Base-by-base conservation (phyloP, 2,113 vertebrate species). In the Rhabdomys dilectus region DNA sequence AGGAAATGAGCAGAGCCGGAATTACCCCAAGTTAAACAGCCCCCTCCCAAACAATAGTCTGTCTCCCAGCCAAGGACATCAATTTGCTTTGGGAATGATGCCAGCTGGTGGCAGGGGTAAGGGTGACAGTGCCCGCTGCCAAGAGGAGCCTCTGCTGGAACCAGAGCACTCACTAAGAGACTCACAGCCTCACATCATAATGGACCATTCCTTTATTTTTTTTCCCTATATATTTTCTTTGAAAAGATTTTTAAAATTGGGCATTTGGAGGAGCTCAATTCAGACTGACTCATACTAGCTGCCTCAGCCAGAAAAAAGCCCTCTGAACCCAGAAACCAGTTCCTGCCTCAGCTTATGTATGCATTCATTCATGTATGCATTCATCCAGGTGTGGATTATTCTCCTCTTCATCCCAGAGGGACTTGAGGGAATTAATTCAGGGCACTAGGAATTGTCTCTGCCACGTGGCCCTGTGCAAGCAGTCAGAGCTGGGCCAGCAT, bases 371-470 rank as follows among this genome's bases (percentile, higher is more conserved):
- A 26, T 24, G 60, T 2, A 9, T 62, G 60, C 60, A 24, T 62
- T 60, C 19, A 60, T 60, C 21, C 58, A 60, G 21, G 58, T 19
- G 1, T 21, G 58, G 19, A 62, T 62, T 62, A 58, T 58, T 48
- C 96, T 64, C 58, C 70, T 88, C 86, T 76, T n/a, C 66, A 4
- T 75, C 48, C 91, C 87, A 21, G 88, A 53, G 77, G 89, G 77
- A 45, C 48, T 31, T 21, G 77, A 96, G 93, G n/a, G 89, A 82
- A 75, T 76, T 93, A 29, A 78, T 94, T 53, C 85, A 93, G 31
- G 12, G 29, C 10, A 2, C 70, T 13, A 3, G 36, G 12, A 48
- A 34, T 39, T 34, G 42, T 51, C 81, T 24, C 12, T 86, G 60
- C 68, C 64, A 4, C 0, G 17, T 26, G 15, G 56, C 75, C 76